Evolutionary conservation across 2,113 vertebrate species (phyloP), one percentile per base, ranked within the genome.

Genomic region (Coreoperca whiteheadi): DNA sequence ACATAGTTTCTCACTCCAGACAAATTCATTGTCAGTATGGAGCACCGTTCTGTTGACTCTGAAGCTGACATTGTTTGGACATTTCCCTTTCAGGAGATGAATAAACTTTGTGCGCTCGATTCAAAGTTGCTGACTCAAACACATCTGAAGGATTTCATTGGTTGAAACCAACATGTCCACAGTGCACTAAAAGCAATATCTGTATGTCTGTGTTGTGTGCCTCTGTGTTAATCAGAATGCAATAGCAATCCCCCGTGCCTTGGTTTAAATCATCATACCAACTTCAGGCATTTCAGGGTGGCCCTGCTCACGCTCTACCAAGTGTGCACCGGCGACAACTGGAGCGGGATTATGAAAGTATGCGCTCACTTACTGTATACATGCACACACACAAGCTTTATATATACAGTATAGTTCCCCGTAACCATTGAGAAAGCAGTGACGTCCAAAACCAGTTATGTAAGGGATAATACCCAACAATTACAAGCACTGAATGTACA

Each of bases 301-400:
- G 78, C 82, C 2, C 56, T 82, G 41, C 32, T 85, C 6, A 51
- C 77, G 0, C 81, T 87, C 7, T 87, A 63, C 30, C 39, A 57
- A 46, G 73, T 84, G 6, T 82, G 78, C 64, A 85, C 82, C 1
- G 86, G 79, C 15, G 79, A 85, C 74, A 82, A 79, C 43, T 79
- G 79, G 82, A 82, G 43, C 11, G 20, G 1, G 4, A 79, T 88
- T 4, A 53, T 85, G 21, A 79, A 60, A 18, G 86, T 51, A 79
- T 23, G 37, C 21, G 50, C 28, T 21, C 34, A 30, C 41, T 7
- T 9, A n/a, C n/a, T n/a, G n/a, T n/a, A 65, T 2, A 48, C 37
- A 65, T n/a, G 18, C 41, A 70, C 10, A 21, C 51, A n/a, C 14
- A 34, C 56, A 8, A 50, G 9, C 28, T 14, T 10, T 59, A 14